phyloP scores from a whole-genome alignment of 2,113 vertebrate genomes.

The Tachuris rubrigastra region DNA sequence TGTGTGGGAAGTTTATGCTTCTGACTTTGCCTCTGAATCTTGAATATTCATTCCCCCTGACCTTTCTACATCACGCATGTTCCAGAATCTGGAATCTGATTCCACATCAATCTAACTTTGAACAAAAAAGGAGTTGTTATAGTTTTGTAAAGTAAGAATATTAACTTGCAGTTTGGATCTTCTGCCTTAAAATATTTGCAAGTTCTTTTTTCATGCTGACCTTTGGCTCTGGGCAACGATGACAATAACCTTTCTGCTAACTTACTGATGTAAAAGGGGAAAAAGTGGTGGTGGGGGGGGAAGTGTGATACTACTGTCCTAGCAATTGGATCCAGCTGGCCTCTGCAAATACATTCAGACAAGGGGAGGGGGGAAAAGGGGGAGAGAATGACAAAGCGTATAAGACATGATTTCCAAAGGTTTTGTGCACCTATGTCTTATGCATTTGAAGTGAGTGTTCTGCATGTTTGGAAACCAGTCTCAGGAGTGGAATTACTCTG shows the following conservation, averaged over 20 bases:
- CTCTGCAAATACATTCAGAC: neutral
- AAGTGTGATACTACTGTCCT: constrained; percentile 33
- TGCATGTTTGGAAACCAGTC: neutral
- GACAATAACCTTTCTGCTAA: constrained; percentile 58
- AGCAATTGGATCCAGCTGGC: constrained; percentile 58
- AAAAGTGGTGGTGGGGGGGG: neutral
- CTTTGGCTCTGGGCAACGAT: constrained; percentile 45
- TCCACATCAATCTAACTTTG: constrained; percentile 10
- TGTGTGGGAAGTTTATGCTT: constrained; percentile 43
- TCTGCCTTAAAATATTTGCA: constrained; percentile 26
- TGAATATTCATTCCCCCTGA: constrained; percentile 42
- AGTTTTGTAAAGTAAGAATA: neutral
- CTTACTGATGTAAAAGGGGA: constrained; percentile 44
- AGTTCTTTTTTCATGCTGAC: neutral
- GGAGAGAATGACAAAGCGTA: neutral
- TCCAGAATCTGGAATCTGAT: constrained; percentile 31
- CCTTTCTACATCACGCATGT: constrained; percentile 1
- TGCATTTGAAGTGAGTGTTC: neutral
- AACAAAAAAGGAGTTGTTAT: constrained; percentile 1
- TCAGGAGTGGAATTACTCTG: neutral
- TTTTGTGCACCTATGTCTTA: neutral
- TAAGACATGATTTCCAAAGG: neutral
- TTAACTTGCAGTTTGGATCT: constrained; percentile 31
- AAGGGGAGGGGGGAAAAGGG: rapidly evolving
- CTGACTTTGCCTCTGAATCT: constrained; percentile 30